These are phyloP conservation scores for Lasioglossum figueresi DNA, from an alignment of 2,888 invertebrate species.

Conservation along the genomic window DNA sequence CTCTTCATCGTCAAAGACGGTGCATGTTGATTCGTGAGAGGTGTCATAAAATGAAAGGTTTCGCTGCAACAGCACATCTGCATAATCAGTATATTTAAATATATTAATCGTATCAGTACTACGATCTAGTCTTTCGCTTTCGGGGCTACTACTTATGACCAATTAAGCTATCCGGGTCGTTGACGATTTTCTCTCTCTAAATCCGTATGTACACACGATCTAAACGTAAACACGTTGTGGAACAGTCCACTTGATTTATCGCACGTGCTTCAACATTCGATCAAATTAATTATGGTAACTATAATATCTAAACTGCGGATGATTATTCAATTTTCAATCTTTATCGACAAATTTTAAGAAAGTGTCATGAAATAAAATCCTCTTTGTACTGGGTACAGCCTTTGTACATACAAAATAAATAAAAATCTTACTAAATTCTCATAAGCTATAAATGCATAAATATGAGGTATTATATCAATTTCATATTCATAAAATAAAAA, in stretches of 20 bases:
- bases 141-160: constrained; percentile 1
- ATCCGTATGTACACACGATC: not conserved
- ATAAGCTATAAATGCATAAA: no score
- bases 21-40: not conserved
- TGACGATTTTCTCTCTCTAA: constrained; percentile 5
- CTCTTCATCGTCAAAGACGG: not conserved
- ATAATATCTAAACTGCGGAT: no score
- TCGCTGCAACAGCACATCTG: not conserved
- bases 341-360: no score
- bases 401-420: no score
- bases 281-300: no score
- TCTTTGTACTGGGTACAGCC: no score
- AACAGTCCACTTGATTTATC: not conserved
- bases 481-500: no score
- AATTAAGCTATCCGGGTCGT: constrained; percentile 1
- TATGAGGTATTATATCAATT: no score
- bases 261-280: not conserved
- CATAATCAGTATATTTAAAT: not conserved
- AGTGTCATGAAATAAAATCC: no score
- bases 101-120: not conserved
- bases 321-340: no score
- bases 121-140: not conserved
- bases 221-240: not conserved
- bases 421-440: no score
- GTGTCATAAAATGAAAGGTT: not conserved